Evolutionary conservation across 2,797 vertebrate species (phyloP), one percentile per base, ranked within the genome.

Genomic region (Alosa sapidissima): DNA sequence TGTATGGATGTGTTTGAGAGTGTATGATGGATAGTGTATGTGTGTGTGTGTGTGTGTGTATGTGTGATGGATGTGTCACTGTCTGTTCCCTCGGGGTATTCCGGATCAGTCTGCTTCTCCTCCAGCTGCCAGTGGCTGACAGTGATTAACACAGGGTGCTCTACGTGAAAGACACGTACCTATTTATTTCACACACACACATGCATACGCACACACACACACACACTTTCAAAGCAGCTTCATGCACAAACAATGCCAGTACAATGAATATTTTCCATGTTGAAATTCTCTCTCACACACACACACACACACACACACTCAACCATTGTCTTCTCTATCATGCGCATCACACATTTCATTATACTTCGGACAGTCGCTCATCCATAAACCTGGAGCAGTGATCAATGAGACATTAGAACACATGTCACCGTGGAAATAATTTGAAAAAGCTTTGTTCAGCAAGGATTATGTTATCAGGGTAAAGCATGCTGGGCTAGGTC

Each of bases 391-490:
- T 33, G 62, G 13, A 68, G 24, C 2, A 68, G 62, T 68, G 41
- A 85, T 82, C 49, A 68, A 82, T 83, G 81, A 81, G 81, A 84
- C 49, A 83, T 41, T n/a, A 54, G n/a, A 81, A 86, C 82, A 81
- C 82, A 87, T 36, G 45, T 60, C 48, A 83, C 83, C 82, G 78
- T 87, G 82, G 51, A 78, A 85, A 87, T 5, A 24, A 62, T n/a
- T 2, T 89, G 84, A 88, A 88, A 88, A 86, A 84, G 84, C 75
- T 36, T 85, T 87, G 81, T 82, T 47, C 86, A 85, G 87, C 83
- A 1, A 87, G 86, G 87, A 86, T 85, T 85, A 88, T 83, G 58
- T 86, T 84, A 89, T 85, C 88, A 87, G 88, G 87, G 86, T 65
- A 85, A 21, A 83, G 83, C 55, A 85, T 83, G 75, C 81, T 54